Evolutionary conservation across 1,140 invertebrate genomes (phyloP), one percentile per base, ranked within the genome.

Genomic region (Venustaconcha ellipsiformis): DNA sequence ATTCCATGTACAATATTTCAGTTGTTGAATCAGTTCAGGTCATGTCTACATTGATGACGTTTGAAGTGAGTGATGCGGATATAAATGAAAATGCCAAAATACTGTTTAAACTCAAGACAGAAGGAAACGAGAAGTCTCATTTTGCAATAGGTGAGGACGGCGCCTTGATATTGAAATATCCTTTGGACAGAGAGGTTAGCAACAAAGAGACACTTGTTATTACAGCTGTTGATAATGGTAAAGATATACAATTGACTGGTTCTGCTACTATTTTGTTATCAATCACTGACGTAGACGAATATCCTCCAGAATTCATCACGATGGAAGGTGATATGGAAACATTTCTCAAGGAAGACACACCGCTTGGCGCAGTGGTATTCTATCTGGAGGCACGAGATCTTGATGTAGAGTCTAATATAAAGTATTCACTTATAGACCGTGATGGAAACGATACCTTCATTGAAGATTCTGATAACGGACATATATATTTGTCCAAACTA

Each of bases 291-390:
- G 65, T 15, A 6, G 75, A 77, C 63, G 75, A 72, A 59, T 77
- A 77, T 56, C n/a, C 48, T 59, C 75, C 75, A 18, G 69, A 56
- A 56, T 77, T 77, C 57, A 18, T 77, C 11, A 77, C 72, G 48
- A 66, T 77, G 26, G 70, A 59, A 18, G 59, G 56, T 0, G 58
- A 77, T 30, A 20, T 72, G 8, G 70, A 67, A 72, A 67, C 64
- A 0, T 30, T 55, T 55, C 60, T 77, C 11, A 66, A 37, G 14
- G 75, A 77, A 58, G 58, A 77, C 57, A 77, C 70, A 15, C 75
- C 75, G 5, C 14, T 77, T 56, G 75, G 69, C 37, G 70, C 70
- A 5, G 67, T 62, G 37, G 26, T 77, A 60, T 71, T 77, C 30
- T 5, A 17, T 1, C 56, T 77, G 57, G 60, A 57, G 20, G 75